Percentiles rank a stretch among this genome's conserved stretches.
phyloP scores from a whole-genome alignment of 2,113 vertebrate species.

The Trogon melanurus region DNA sequence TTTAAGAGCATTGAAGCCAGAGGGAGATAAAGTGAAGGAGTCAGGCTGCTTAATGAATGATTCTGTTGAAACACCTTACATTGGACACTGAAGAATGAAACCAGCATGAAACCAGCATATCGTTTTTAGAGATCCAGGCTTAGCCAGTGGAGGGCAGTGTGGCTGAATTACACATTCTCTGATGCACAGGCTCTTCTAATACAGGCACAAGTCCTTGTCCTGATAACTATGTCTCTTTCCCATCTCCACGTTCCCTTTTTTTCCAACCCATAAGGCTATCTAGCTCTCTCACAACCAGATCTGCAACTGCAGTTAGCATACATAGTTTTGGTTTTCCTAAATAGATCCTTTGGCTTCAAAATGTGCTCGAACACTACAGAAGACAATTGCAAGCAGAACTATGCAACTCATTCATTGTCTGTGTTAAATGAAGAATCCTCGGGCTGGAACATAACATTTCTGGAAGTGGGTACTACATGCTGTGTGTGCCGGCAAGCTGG shows the following conservation, averaged over 20 bases:
- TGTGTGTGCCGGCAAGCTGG: not conserved
- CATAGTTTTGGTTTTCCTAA: not conserved
- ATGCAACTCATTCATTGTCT: not conserved
- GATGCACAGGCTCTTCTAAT: not conserved
- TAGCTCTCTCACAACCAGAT: not conserved
- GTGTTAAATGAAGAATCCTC: not conserved
- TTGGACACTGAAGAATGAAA: not conserved
- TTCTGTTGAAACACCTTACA: not conserved
- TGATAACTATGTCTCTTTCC: not conserved
- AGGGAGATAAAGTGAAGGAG: not conserved
- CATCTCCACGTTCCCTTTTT: not conserved
- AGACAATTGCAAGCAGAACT: not conserved
- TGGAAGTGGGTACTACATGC: not conserved
- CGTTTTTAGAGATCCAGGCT: not conserved
- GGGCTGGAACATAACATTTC: not conserved
- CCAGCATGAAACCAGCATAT: not conserved
- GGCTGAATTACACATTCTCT: not conserved
- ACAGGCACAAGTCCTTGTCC: not conserved
- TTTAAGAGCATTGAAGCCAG: not conserved
- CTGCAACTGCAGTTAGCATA: not conserved
- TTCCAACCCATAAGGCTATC: not conserved
- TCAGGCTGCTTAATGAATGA: not conserved
- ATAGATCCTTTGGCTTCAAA: not conserved
- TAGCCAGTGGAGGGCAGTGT: constrained; percentile 31
- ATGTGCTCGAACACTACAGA: not conserved